Evolutionary conservation across 2,888 invertebrate genomes (phyloP).

Genomic region (Hirtodrosophila trivittata): DNA sequence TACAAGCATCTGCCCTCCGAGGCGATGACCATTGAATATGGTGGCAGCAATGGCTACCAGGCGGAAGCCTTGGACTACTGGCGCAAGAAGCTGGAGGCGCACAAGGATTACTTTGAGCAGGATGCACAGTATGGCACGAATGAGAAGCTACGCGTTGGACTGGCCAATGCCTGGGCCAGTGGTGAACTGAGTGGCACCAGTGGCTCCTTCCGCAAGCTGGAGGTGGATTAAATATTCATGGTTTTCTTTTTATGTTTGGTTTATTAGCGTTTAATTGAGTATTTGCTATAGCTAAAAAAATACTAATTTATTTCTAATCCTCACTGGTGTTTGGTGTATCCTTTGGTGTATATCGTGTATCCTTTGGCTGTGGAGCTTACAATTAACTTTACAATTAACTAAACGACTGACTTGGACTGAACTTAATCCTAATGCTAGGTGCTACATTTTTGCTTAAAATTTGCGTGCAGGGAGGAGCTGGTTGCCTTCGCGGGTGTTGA

Average conservation of each 20-base stretch:
- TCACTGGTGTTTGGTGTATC: constrained; percentile 51
- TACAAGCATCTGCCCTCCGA: constrained; percentile 73
- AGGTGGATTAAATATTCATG: constrained; percentile 60
- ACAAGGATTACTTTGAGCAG: constrained; percentile 68
- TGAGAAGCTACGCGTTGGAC: constrained; percentile 70
- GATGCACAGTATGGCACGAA: constrained; percentile 70
- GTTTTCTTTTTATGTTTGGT: constrained; percentile 21
- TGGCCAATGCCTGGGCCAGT: constrained; percentile 54
- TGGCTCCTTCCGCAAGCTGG: constrained; percentile 77
- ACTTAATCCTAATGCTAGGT: constrained; percentile 57
- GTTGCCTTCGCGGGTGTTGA: constrained; percentile 20
- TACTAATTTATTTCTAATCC: constrained; percentile 50
- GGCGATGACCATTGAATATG: constrained; percentile 75
- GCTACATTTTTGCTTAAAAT: constrained; percentile 82
- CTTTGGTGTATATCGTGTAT: constrained; percentile 72
- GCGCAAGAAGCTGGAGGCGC: constrained; percentile 54
- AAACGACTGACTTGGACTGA: constrained; percentile 5
- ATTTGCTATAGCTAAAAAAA: constrained; percentile 48
- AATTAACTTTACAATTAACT: constrained; percentile 62
- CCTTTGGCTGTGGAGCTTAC: constrained; percentile 58
- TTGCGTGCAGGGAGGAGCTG: constrained; percentile 71
- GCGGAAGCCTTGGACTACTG: constrained; percentile 72
- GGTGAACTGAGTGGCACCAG: constrained; percentile 70
- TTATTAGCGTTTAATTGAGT: constrained; percentile 55
- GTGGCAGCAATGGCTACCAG: constrained; percentile 75